Evolutionary conservation across 2,888 invertebrate genomes (phyloP), one percentile per base, ranked within the genome.

Genomic region (Drosophila putrida): DNA sequence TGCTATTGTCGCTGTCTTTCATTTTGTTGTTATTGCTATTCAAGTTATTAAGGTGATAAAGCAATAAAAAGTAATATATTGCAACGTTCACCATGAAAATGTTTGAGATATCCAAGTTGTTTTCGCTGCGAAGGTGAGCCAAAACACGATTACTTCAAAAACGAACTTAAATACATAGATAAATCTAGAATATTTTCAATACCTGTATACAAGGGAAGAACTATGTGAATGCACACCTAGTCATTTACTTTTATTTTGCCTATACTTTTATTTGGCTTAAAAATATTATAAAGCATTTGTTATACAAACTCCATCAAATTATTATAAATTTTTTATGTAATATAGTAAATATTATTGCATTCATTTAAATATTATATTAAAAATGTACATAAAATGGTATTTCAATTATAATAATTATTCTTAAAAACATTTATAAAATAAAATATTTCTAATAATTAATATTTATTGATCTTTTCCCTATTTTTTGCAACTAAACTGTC

Each of bases 21-120:
- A n/a, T 8, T 38, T 64, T 64, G 44, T 58, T 59, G 39, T 43
- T 58, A 35, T 39, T 58, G 35, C 38, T 46, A 8, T 46, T 47
- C 6, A 50, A 58, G 44, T 59, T 41, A 15, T 10, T 39, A 51
- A 70, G 69, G 64, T 63, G 73, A 33, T 65, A 62, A 46, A 50
- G 31, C 55, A 25, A 64, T 64, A 64, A 41, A 51, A 51, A 28
- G 39, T 0, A 46, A 41, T 28, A 50, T 35, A 55, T 38, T 31
- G 20, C 53, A 47, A 67, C 63, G 27, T 54, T 70, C 59, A 55
- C 55, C 64, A 89, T 82, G 84, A 91, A 88, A 80, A 90, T 92
- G 91, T 91, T 91, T 67, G 91, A 91, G 58, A 89, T 91, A 71
- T 91, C 92, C 2, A 91, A 91, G 54, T 57, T 91, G 68, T 91